Evolutionary conservation across 2,797 vertebrate genomes (phyloP).

Genomic region (Lagodon rhomboides): DNA sequence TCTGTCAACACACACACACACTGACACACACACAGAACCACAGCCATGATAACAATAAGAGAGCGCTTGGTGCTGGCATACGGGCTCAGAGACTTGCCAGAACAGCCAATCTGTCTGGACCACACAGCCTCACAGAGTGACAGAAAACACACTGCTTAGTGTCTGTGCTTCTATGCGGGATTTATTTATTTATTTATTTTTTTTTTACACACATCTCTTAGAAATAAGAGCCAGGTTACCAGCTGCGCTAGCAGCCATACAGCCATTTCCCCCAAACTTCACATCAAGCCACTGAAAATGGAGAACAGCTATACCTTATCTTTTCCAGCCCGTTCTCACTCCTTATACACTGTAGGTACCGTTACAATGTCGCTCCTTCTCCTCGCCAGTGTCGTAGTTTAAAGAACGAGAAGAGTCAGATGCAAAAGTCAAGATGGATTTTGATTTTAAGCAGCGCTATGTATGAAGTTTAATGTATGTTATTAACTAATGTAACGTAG

Average conservation of each 20-base stretch:
- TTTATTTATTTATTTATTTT: neutral
- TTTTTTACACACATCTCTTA: neutral
- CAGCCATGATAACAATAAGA: slow-evolving; percentile 36
- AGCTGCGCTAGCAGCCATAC: neutral
- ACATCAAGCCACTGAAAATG: neutral
- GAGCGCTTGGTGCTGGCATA: slow-evolving; percentile 48
- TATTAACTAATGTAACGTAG: too few relatives aligned
- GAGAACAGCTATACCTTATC: neutral
- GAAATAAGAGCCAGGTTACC: neutral
- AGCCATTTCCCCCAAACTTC: neutral
- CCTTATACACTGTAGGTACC: too few relatives aligned
- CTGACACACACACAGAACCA: slow-evolving; percentile 23
- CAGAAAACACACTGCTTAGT: slow-evolving; percentile 34
- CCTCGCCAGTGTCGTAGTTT: too few relatives aligned
- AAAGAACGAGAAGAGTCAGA: too few relatives aligned
- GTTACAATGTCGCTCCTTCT: too few relatives aligned
- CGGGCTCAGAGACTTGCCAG: slow-evolving; percentile 43
- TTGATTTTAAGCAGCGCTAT: too few relatives aligned
- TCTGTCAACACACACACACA: slow-evolving; percentile 43
- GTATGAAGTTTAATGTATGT: too few relatives aligned
- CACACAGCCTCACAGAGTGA: slow-evolving; percentile 54
- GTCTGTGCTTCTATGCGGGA: neutral
- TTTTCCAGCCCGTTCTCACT: too few relatives aligned
- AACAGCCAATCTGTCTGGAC: slow-evolving; percentile 70
- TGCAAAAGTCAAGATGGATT: too few relatives aligned